Percentiles rank a stretch among this genome's conserved stretches.
Evolutionary conservation across 2,113 vertebrate species (phyloP).

Genomic region (Halcyon senegalensis): DNA sequence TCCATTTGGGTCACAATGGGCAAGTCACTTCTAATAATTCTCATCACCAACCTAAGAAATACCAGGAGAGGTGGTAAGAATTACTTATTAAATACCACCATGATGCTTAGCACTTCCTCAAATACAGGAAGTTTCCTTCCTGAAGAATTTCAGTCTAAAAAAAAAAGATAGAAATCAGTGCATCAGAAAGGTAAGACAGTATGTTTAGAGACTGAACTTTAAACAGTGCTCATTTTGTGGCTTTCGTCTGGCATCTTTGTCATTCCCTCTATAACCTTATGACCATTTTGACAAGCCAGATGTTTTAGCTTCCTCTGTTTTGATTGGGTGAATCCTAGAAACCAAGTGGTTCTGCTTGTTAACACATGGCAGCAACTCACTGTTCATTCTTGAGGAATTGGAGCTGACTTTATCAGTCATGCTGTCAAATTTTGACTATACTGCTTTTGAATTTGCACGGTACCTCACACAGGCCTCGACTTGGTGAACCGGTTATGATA

Average conservation of each 20-base stretch:
- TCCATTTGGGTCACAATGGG: conserved; percentile 57
- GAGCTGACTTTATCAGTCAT: not conserved
- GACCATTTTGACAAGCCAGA: not conserved
- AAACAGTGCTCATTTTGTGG: not conserved
- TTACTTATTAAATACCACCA: not conserved
- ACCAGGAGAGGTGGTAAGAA: not conserved
- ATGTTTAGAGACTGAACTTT: not conserved
- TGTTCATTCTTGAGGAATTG: not conserved
- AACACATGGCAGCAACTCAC: not conserved
- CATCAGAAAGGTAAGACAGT: not conserved
- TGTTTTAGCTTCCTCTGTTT: not conserved
- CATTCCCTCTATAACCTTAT: not conserved
- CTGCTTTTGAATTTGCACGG: not conserved
- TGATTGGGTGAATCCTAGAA: not conserved
- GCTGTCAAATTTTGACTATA: not conserved
- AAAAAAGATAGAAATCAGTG: not conserved
- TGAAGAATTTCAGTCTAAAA: not conserved
- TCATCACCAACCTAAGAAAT: not conserved
- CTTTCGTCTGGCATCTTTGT: not conserved
- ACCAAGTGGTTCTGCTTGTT: not conserved
- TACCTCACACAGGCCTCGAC: not conserved
- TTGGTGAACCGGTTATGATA: not conserved
- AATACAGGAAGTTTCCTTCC: not conserved
- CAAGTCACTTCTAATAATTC: conserved; percentile 50
- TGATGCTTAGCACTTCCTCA: not conserved